phyloP scores from a whole-genome alignment of 2,113 vertebrate genomes.

The Peromyscus leucopus region DNA sequence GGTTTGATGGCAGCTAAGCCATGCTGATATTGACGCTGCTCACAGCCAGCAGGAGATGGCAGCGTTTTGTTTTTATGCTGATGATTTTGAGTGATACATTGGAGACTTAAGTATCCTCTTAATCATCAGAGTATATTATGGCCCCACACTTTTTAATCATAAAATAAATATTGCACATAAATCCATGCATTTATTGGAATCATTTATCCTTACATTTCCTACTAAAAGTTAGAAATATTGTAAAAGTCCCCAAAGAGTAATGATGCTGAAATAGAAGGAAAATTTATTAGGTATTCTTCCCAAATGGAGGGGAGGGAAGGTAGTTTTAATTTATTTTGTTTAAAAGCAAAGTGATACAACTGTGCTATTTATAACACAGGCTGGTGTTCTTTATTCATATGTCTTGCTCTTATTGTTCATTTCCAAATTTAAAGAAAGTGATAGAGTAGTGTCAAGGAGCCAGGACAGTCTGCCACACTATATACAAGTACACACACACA shows the following conservation, averaged over 20 bases:
- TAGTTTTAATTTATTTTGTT: neutral
- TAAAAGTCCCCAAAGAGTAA: neutral
- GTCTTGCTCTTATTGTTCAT: neutral
- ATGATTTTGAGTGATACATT: neutral
- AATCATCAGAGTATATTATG: conserved; percentile 26
- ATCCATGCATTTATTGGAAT: conserved; percentile 2
- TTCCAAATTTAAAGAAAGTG: neutral
- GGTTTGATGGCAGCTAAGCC: neutral
- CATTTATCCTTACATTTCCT: neutral
- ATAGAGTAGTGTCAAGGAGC: neutral
- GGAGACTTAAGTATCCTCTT: conserved; percentile 10
- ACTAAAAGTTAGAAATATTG: conserved; percentile 12
- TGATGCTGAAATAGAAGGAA: neutral
- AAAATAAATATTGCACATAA: neutral
- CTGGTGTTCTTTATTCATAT: neutral
- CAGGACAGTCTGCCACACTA: neutral
- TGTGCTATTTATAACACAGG: neutral
- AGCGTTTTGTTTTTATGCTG: neutral
- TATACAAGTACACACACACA: neutral
- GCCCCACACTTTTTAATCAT: neutral
- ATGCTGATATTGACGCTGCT: neutral
- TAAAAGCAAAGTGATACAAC: conserved; percentile 1
- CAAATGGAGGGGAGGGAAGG: neutral
- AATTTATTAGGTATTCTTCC: neutral
- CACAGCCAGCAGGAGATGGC: neutral